A percentile compares a stretch with the other conserved stretches of the same genome.
Evolutionary conservation across 2,888 invertebrate genomes (phyloP).

Genomic region (Xanthorhoe spadicearia): DNA sequence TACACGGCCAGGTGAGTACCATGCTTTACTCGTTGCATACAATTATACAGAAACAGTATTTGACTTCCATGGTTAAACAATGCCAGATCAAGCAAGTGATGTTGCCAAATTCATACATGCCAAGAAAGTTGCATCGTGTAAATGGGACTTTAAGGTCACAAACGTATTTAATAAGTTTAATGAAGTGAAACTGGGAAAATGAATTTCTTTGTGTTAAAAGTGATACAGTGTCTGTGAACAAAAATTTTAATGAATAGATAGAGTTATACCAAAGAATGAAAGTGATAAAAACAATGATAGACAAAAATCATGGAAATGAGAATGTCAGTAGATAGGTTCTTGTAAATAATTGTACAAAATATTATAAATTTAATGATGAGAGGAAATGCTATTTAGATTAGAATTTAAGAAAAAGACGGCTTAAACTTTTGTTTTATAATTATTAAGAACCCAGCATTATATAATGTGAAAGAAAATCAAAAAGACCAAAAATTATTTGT

Average conservation of each 20-base stretch:
- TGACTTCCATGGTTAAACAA: too few relatives aligned
- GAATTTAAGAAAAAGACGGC: background rate
- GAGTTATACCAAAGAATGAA: slow-evolving; percentile 2
- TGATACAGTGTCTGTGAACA: background rate
- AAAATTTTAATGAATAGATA: background rate
- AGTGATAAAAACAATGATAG: slow-evolving; percentile 1
- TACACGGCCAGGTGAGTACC: too few relatives aligned
- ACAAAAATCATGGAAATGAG: background rate
- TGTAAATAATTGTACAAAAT: background rate
- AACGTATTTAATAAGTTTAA: background rate
- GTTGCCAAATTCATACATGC: too few relatives aligned
- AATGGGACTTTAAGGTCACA: background rate
- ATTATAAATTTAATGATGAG: background rate
- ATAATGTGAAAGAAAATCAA: background rate
- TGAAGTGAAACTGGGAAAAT: background rate
- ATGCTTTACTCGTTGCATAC: too few relatives aligned
- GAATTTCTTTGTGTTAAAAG: background rate
- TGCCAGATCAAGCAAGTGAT: too few relatives aligned
- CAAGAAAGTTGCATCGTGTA: too few relatives aligned
- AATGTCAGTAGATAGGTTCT: background rate
- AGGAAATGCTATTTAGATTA: background rate
- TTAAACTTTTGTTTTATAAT: background rate
- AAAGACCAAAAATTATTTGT: background rate
- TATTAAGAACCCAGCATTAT: background rate
- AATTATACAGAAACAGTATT: too few relatives aligned